Evolutionary conservation across 2,113 vertebrate genomes (phyloP), one percentile per base, ranked within the genome.

Genomic region (Ammodytes marinus): DNA sequence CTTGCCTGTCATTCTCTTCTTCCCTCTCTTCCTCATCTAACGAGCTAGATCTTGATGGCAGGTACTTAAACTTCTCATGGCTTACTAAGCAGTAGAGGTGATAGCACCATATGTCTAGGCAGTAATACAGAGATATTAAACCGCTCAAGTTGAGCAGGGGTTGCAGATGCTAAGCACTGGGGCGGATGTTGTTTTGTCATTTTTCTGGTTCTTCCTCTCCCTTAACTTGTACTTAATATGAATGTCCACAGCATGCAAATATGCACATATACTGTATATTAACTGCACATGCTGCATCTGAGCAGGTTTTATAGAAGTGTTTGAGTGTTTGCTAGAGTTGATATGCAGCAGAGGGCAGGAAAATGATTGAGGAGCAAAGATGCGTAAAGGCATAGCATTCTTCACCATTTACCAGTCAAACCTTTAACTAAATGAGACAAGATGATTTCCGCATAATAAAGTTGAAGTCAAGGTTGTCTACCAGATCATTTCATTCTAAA

Each of bases 21-120:
- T 53, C 42, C 40, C 59, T 46, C 46, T 67, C 68, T 57, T 69
- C 49, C 40, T 84, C 50, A 0, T 80, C 73, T 78, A 85, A 80
- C 13, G 15, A 83, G 74, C 61, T 79, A 19, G 27, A 64, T 81
- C 73, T 79, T 83, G 85, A 90, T 85, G 88, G 82, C 77, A 78
- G 71, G 58, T 87, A 83, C 83, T 87, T 83, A 79, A 88, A 79
- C 35, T 42, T 74, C 74, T 87, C 49, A 35, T 70, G 74, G 58
- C 71, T 79, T 86, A 69, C 63, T 73, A 78, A 86, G 61, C 61
- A 76, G 61, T n/a, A 69, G 50, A 85, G 67, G 53, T n/a, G 66
- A 19, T 58, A 52, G 70, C 17, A 83, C 55, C 72, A 85, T 69
- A 58, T 79, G 77, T 79, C 70, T 83, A 14, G 0, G 74, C 59